Conservation (phyloP, 2,113 vertebrate species). For the Pseudorectes ferrugineus region DNA sequence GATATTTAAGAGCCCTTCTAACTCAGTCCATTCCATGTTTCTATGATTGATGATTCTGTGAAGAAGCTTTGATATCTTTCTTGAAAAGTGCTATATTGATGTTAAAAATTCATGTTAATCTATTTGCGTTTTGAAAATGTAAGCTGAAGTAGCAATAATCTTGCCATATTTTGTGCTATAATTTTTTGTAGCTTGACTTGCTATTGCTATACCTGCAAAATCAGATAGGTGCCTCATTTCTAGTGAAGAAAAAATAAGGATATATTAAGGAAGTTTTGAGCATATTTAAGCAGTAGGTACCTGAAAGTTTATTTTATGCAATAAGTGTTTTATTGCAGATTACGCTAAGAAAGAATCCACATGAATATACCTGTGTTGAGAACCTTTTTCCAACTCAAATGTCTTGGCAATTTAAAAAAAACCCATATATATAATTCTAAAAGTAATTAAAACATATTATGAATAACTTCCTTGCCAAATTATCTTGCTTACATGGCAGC, state of each 20-base stretch:
- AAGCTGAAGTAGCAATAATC: not conserved
- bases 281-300: not conserved
- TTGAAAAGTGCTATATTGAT: not conserved
- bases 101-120: not conserved
- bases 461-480: not conserved
- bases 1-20: not conserved
- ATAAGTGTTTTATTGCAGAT: not conserved
- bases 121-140: not conserved
- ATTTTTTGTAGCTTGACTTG: not conserved
- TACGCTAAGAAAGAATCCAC: not conserved
- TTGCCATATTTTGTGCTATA: not conserved
- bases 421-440: not conserved
- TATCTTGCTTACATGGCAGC: not conserved
- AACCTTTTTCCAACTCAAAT: not conserved
- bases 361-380: not conserved
- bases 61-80: not conserved
- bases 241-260: not conserved
- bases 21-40: not conserved
- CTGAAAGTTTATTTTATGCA: not conserved
- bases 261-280: not conserved
- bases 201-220: not conserved
- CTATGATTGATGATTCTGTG: not conserved
- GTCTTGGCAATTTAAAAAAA: not conserved
- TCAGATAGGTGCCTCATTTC: not conserved
- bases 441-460: not conserved